phyloP scores from a whole-genome alignment of 2,113 vertebrate species.

The Otis tarda region DNA sequence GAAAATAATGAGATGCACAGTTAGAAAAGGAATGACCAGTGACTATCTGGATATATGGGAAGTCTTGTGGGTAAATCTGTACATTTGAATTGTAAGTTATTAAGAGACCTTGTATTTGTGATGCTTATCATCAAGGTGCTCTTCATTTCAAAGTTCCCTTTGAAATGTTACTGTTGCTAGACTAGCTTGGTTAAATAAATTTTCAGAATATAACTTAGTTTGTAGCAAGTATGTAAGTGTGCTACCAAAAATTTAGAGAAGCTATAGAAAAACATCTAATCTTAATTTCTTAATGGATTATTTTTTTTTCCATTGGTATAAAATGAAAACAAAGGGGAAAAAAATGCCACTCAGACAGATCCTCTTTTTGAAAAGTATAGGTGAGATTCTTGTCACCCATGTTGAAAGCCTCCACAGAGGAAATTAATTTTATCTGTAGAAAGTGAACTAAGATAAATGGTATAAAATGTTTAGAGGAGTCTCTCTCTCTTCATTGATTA shows the following conservation, averaged over 20 bases:
- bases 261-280: neutral
- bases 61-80: neutral
- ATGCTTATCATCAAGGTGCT: neutral
- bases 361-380: neutral
- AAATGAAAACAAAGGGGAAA: neutral
- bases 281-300: neutral
- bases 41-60: neutral
- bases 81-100: neutral
- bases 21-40: neutral
- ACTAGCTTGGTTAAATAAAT: neutral
- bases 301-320: neutral
- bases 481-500: neutral
- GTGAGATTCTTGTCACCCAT: neutral
- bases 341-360: neutral
- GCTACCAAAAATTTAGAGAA: neutral
- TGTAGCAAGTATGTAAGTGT: neutral
- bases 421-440: neutral
- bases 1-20: neutral
- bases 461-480: neutral
- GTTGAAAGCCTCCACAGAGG: neutral
- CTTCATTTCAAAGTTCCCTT: neutral
- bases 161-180: neutral
- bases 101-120: neutral
- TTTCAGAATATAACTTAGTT: neutral
- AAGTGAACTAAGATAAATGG: neutral